These are phyloP conservation scores for Deilephila porcellus DNA, from an alignment of 2,888 invertebrate species.

Conservation along the genomic window DNA sequence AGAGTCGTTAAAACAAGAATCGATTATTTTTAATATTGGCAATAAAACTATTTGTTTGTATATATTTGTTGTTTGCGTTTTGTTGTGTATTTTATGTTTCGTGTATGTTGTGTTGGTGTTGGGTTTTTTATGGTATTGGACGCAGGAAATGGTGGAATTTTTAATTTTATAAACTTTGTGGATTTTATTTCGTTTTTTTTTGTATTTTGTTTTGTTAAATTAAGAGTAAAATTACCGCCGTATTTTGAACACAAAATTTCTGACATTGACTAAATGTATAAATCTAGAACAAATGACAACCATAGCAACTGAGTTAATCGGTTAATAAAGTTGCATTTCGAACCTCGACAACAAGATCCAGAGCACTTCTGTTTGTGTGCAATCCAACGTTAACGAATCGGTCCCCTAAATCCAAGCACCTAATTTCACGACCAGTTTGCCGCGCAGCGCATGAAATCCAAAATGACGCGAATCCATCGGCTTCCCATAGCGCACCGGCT, in stretches of 20 bases:
- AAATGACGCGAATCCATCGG: conserved; percentile 53
- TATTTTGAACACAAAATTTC: too few relatives aligned
- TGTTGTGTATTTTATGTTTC: neutral
- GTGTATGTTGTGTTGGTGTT: too few relatives aligned
- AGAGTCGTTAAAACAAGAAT: conserved; percentile 44
- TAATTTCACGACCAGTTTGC: conserved; percentile 60
- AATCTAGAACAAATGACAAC: neutral
- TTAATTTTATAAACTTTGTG: too few relatives aligned
- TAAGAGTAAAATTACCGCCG: too few relatives aligned
- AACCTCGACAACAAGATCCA: neutral
- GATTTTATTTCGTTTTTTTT: too few relatives aligned
- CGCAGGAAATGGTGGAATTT: too few relatives aligned
- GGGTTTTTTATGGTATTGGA: too few relatives aligned
- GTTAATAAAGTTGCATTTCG: neutral
- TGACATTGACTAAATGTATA: too few relatives aligned
- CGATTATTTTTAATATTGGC: conserved; percentile 1
- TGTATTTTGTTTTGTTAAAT: too few relatives aligned
- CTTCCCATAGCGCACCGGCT: conserved; percentile 46
- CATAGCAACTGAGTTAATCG: too few relatives aligned
- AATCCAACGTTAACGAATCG: conserved; percentile 42
- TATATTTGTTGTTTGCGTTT: conserved; percentile 3
- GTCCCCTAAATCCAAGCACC: conserved; percentile 46
- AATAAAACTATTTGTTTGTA: conserved; percentile 19
- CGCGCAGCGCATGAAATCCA: conserved; percentile 49
- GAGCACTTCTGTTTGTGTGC: neutral